These are phyloP conservation scores for Bettongia penicillata DNA, from an alignment of 2,113 vertebrate species.

Conservation along the genomic window DNA sequence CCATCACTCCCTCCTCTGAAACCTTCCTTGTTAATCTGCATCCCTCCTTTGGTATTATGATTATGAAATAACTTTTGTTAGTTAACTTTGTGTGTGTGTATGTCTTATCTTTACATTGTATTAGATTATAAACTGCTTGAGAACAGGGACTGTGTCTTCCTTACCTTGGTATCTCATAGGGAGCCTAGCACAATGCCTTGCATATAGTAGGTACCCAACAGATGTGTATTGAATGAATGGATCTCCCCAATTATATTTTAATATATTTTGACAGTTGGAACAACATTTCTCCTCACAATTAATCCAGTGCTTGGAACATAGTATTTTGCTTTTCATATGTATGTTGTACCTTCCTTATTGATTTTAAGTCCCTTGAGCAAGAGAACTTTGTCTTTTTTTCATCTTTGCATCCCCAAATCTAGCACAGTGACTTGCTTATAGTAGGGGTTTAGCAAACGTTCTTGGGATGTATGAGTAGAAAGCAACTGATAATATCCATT, in stretches of 20 bases:
- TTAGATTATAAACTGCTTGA: background rate
- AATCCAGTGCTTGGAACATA: background rate
- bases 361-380: background rate
- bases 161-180: background rate
- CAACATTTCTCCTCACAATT: background rate
- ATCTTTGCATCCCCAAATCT: background rate
- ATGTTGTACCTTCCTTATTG: background rate
- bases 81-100: background rate
- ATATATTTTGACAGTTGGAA: background rate
- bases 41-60: background rate
- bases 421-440: background rate
- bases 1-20: background rate
- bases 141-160: background rate
- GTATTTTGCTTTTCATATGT: background rate
- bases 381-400: background rate
- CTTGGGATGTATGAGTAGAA: background rate
- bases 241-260: background rate
- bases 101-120: background rate
- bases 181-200: constrained; percentile 9
- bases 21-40: background rate
- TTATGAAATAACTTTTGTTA: background rate
- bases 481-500: background rate
- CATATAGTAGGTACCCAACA: background rate
- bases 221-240: background rate
- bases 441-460: background rate